Evolutionary conservation across 2,113 vertebrate species (phyloP), one percentile per base, ranked within the genome.

Genomic region (Cynoglossus semilaevis): DNA sequence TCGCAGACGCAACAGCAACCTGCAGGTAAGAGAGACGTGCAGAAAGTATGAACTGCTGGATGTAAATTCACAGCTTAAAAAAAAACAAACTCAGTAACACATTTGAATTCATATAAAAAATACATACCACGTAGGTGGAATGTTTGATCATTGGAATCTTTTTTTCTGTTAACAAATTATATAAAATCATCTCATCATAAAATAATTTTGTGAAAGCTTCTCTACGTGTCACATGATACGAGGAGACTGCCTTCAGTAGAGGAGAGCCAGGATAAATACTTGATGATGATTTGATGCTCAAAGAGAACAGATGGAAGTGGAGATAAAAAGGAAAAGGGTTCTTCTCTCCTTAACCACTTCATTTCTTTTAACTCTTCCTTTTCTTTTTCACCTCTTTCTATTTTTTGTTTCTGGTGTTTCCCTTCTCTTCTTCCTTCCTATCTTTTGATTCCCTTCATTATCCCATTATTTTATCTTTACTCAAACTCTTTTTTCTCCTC

Each of bases 1-100:
- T 0, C 88, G 83, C 13, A 90, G 97, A 34, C 78, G 88, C 45
- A 99, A 99, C 86, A 95, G 87, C 84, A 99, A 99, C 89, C 88
- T 99, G 83, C 95, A 99, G 91, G 96, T 84, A 1, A 64, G 65
- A 15, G 12, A 13, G 9, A 41, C 9, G 9, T 41, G 38, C 14
- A 11, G 14, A 11, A 41, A 13, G 38, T 13, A 13, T 14, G 10
- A 11, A 11, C 37, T 40, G 37, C 3, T 40, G 2, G 3, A 40
- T 40, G 9, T 8, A 37, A n/a, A n/a, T n/a, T n/a, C n/a, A n/a
- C n/a, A n/a, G n/a, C n/a, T n/a, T n/a, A n/a, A n/a, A n/a, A n/a
- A n/a, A n/a, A n/a, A n/a, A n/a, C n/a, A n/a, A n/a, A n/a, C n/a
- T n/a, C n/a, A n/a, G n/a, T n/a, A n/a, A n/a, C n/a, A n/a, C n/a